Evolutionary conservation across 1,140 invertebrate species (phyloP), one percentile per base, ranked within the genome.

Genomic region (Streblospio benedicti): DNA sequence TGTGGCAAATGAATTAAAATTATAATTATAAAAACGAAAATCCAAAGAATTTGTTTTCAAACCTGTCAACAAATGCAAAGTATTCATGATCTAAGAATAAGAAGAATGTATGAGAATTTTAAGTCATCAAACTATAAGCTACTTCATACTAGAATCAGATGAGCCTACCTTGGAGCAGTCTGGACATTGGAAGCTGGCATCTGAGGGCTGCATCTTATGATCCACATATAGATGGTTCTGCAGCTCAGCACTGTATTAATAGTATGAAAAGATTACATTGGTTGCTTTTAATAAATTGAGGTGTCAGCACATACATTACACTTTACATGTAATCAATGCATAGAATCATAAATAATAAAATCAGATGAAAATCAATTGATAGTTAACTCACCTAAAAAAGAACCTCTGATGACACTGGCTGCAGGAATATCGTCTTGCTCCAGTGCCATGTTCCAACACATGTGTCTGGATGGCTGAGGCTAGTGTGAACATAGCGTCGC

Each of bases 401-500:
- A 94, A 96, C 64, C 87, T 89, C 52, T 89, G 81, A 6, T 84
- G 84, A 68, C 93, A 95, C 23, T 85, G 76, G 2, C 81, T 81
- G 71, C 92, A 96, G 68, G 90, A 87, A 70, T 93, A 94, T 0
- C 89, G 88, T 35, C 87, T 81, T 1, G 85, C 83, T 5, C 84
- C 82, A 1, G 87, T 76, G 0, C 89, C 88, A 72, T 95, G 91
- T 67, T 90, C 87, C 9, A 85, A 60, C 73, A 93, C 88, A 73
- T 95, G 92, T 35, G 83, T 82, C 69, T 92, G 85, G 2, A 93
- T 80, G 0, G 88, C 87, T 2, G 81, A 80, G 1, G 91, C 85
- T 4, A 85, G 85, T 0, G 88, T 90, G 74, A 93, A 94, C 1
- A 89, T 84, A 0, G 88, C 83, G n/a, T 87, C 87, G 70, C 92